phyloP scores from a whole-genome alignment of 2,888 invertebrate species.

The Cantharis lateralis region DNA sequence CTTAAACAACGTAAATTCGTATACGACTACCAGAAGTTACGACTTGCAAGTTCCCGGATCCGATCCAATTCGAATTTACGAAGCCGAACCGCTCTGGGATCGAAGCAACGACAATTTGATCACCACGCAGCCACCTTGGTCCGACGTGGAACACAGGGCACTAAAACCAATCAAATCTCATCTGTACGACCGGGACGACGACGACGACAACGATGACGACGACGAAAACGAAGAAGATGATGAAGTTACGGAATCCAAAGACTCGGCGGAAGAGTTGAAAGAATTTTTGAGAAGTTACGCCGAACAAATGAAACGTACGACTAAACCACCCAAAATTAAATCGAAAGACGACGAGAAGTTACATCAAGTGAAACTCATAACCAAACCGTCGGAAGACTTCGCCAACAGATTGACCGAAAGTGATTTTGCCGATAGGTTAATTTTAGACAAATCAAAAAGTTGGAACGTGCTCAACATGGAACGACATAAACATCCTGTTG shows the following conservation, averaged over 20 bases:
- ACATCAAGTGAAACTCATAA: conserved; percentile 30
- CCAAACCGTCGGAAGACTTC: conserved; percentile 22
- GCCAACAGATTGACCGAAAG: conserved; percentile 14
- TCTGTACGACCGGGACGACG: conserved; percentile 34
- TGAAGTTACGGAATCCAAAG: conserved; percentile 44
- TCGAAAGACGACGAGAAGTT: conserved; percentile 12
- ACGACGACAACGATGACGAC: conserved; percentile 15
- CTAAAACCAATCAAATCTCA: conserved; percentile 51
- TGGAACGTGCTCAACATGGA: conserved; percentile 60
- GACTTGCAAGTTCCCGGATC: conserved; percentile 63
- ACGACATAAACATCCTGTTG: conserved; percentile 64
- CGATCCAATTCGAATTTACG: conserved; percentile 62
- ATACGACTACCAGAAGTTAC: conserved; percentile 45
- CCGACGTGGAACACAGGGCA: conserved; percentile 57
- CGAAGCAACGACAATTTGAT: not conserved
- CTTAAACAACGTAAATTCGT: not conserved
- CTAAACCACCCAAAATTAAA: not conserved
- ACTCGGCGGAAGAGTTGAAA: conserved; percentile 64
- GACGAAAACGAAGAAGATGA: conserved; percentile 43
- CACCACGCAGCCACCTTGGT: conserved; percentile 50
- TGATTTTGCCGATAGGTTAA: conserved; percentile 5
- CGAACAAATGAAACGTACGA: conserved; percentile 57
- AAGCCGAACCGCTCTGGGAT: conserved; percentile 53
- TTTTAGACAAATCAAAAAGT: conserved; percentile 55
- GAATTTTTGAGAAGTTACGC: conserved; percentile 66